Conservation (phyloP, 2,113 vertebrate genomes). For the Thamnophis sirtalis region DNA sequence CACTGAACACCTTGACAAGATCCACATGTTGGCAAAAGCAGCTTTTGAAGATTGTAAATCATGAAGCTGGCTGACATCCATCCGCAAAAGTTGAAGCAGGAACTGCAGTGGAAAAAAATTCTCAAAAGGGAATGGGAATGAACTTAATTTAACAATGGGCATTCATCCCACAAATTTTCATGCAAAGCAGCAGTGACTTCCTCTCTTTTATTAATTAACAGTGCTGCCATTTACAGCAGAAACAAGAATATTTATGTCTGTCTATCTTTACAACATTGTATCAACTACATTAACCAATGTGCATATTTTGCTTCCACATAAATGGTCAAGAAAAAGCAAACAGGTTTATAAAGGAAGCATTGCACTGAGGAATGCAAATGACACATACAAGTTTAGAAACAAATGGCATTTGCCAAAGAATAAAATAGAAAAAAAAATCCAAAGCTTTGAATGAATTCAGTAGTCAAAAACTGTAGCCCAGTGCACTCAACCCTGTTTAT, state of each 20-base stretch:
- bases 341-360: neutral
- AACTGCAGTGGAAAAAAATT: slow-evolving; percentile 61
- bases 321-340: neutral
- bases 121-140: slow-evolving; percentile 70
- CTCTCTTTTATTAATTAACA: slow-evolving; percentile 57
- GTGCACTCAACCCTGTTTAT: neutral
- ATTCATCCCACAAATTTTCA: slow-evolving; percentile 66
- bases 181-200: slow-evolving; percentile 64
- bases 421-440: neutral
- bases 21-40: slow-evolving; percentile 52
- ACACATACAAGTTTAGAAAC: neutral
- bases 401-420: neutral
- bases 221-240: slow-evolving; percentile 51
- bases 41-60: slow-evolving; percentile 62
- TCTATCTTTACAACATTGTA: slow-evolving; percentile 57
- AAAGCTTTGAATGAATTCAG: neutral
- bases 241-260: slow-evolving; percentile 55
- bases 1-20: slow-evolving; percentile 57
- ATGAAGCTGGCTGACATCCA: slow-evolving; percentile 63
- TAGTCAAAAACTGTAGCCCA: neutral
- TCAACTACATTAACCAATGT: slow-evolving; percentile 49
- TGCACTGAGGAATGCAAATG: slow-evolving; percentile 12
- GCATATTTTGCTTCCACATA: neutral
- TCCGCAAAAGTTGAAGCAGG: slow-evolving; percentile 58
- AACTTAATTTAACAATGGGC: slow-evolving; percentile 72